phyloP scores from a whole-genome alignment of 2,113 vertebrate species.

The Carassius carassius region DNA sequence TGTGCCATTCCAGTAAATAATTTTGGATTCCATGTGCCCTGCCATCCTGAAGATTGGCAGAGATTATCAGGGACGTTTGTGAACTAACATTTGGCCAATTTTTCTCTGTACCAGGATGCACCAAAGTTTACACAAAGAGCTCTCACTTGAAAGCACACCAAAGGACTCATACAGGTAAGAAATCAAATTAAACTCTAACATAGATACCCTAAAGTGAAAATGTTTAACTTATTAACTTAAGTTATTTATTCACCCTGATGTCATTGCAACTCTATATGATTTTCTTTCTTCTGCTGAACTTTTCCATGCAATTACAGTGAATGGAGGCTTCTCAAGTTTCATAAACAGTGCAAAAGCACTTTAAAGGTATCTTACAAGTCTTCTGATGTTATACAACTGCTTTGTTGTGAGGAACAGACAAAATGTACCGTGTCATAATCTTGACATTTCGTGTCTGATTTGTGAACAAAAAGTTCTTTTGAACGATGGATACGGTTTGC shows the following conservation, averaged over 20 bases:
- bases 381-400: background rate
- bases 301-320: background rate
- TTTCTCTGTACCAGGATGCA: constrained; percentile 77
- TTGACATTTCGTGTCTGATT: background rate
- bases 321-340: background rate
- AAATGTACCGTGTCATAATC: background rate
- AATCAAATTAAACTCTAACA: constrained; percentile 16
- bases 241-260: background rate
- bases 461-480: too few relatives aligned
- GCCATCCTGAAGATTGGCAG: background rate
- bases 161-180: constrained; percentile 89
- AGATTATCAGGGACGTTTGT: background rate
- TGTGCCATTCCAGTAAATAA: background rate
- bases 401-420: background rate
- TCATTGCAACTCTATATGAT: background rate
- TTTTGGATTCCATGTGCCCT: background rate
- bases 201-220: background rate
- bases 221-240: too few relatives aligned
- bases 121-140: constrained; percentile 94
- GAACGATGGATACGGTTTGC: too few relatives aligned
- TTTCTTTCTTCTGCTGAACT: background rate
- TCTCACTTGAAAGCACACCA: constrained; percentile 94
- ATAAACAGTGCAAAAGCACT: background rate
- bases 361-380: background rate
- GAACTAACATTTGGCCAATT: background rate